Conservation (phyloP, 23 tunicate genomes). For the Diplosoma virens region DNA sequence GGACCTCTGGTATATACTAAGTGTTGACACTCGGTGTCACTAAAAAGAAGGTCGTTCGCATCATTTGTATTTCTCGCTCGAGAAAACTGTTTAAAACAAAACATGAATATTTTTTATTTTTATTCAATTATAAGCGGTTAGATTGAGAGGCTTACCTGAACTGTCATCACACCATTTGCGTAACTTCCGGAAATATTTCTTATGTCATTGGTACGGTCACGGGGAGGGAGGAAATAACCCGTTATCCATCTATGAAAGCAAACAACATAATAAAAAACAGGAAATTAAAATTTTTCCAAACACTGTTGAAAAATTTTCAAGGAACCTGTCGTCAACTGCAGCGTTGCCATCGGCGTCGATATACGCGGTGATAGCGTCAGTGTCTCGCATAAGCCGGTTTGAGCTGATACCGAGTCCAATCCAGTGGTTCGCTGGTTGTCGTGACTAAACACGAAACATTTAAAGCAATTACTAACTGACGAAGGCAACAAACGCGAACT, state of each 20-base stretch:
- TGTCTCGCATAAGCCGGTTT: conserved; percentile 29
- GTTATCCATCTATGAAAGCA: conserved; percentile 40
- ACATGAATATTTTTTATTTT: neutral
- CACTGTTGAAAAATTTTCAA: neutral
- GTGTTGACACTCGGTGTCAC: conserved; percentile 43
- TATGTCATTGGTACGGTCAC: conserved; percentile 22
- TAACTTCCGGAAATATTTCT: conserved; percentile 32
- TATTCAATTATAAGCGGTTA: neutral
- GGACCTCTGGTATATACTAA: conserved; percentile 46
- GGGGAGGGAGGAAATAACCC: conserved; percentile 15
- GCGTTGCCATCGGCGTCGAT: conserved; percentile 24
- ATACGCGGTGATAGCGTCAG: conserved; percentile 48
- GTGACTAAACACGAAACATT: conserved; percentile 22
- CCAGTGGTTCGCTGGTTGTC: conserved; percentile 26
- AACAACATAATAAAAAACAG: no score
- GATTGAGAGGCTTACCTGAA: conserved; percentile 28
- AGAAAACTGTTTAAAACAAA: conserved; percentile 29
- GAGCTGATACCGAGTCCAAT: conserved; percentile 56
- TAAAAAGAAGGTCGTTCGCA: conserved; percentile 27
- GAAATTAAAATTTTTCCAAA: neutral
- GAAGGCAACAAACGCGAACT: neutral
- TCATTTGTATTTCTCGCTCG: conserved; percentile 28
- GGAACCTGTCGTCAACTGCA: conserved; percentile 43
- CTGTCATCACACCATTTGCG: conserved; percentile 64
- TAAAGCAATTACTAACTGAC: neutral